Base-by-base conservation (phyloP, 2,113 vertebrate species). In the Orthonyx spaldingii region DNA sequence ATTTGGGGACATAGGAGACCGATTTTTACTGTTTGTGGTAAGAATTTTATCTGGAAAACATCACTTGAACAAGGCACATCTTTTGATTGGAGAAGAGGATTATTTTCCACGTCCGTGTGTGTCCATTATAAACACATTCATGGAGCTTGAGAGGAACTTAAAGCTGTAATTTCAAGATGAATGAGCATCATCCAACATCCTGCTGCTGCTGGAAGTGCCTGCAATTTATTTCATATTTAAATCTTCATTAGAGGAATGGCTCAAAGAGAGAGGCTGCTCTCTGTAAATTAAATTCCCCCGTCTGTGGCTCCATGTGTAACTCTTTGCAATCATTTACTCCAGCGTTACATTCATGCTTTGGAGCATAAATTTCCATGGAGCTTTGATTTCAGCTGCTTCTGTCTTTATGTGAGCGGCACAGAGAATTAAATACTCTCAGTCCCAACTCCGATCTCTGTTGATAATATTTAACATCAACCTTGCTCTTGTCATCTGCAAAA, bases 201-300 rank as follows among this genome's bases (percentile, higher is more conserved):
- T 90, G 93, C 90, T 95, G 69, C 87, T 94, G 87, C 95, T 94
- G 85, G 79, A 77, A 95, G 85, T 63, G 79, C 52, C 84, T 88
- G 94, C 93, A 84, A 74, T 92, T 90, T 83, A 84, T 83, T 96
- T 93, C 84, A 42, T 83, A 94, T 94, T 96, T 84, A 93, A 93
- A 90, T 85, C 94, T 60, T 90, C 85, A 22, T 90, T 75, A 77
- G 33, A 61, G 10, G 76, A 74, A 85, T 32, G 86, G 72, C 85
- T 85, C 21, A 83, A 80, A 93, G 81, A 57, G 22, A 89, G 93
- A 89, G 79, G 75, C 88, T 56, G 59, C 53, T 94, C 83, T 66
- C 33, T 4, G 33, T 12, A 77, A 86, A 92, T 88, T 17, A 14
- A 83, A 86, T 95, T 56, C 85, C 59, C n/a, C 71, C 2, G 12